phyloP scores from a whole-genome alignment of 2,113 vertebrate species.

The Amblyopsis rosae region DNA sequence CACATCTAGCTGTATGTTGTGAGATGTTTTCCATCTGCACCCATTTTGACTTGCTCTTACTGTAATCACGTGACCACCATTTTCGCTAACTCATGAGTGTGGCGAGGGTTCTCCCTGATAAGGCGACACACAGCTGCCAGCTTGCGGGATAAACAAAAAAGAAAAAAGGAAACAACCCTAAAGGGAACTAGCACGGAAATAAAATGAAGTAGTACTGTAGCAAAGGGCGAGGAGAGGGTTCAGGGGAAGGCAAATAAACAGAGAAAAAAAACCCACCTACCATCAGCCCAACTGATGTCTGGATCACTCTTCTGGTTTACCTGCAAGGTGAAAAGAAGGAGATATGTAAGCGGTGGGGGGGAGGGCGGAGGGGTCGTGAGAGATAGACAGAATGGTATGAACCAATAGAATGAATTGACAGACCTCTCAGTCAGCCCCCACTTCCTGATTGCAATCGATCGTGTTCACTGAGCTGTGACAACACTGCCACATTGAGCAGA shows the following conservation, averaged over 20 bases:
- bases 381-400: slow-evolving; percentile 18
- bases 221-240: background rate
- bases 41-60: slow-evolving; percentile 22
- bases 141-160: background rate
- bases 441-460: slow-evolving; percentile 16
- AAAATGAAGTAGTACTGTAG: slow-evolving; percentile 1
- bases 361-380: slow-evolving; percentile 4
- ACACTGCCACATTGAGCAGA: background rate
- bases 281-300: slow-evolving; percentile 62
- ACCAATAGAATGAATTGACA: background rate
- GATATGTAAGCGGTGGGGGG: background rate
- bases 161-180: background rate
- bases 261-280: slow-evolving; percentile 61
- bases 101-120: background rate
- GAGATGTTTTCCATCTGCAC: too few relatives aligned
- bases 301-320: slow-evolving; percentile 45
- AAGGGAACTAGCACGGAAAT: background rate
- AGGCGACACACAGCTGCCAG: background rate
- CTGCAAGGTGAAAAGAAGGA: slow-evolving; percentile 39
- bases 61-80: slow-evolving; percentile 9
- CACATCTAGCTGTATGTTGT: slow-evolving; percentile 15
- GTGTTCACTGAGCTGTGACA: background rate
- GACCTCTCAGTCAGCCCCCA: background rate
- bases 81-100: slow-evolving; percentile 8
- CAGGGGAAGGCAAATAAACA: background rate